Evolutionary conservation across 1,140 invertebrate species (phyloP).

Genomic region (Drosophila nigrodunni): DNA sequence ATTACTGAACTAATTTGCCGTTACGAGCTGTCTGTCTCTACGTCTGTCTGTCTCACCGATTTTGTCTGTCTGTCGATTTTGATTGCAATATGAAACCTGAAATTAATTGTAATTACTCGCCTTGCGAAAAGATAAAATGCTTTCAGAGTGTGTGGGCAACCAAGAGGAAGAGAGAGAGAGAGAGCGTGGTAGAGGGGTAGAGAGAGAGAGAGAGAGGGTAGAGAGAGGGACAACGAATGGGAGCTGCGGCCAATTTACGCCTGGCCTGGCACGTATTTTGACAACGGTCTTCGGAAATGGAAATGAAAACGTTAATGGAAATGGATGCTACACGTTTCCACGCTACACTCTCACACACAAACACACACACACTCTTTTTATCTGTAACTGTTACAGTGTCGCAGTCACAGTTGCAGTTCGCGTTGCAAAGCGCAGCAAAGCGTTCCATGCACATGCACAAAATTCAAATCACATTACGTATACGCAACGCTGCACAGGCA

Average conservation of each 20-base stretch:
- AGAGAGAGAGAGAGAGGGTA: not conserved
- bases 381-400: conserved; percentile 1
- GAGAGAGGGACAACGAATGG: not conserved
- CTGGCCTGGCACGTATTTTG: conserved; percentile 57
- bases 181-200: no score
- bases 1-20: conserved; percentile 59
- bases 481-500: conserved; percentile 67
- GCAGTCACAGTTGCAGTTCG: conserved; percentile 2
- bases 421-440: conserved; percentile 43
- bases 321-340: conserved; percentile 23
- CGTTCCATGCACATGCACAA: conserved; percentile 72
- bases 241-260: conserved; percentile 43
- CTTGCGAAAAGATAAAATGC: conserved; percentile 49
- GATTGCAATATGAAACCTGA: conserved; percentile 76
- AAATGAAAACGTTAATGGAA: conserved; percentile 41
- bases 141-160: conserved; percentile 17
- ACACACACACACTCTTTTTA: not conserved
- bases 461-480: conserved; percentile 79
- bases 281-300: conserved; percentile 31
- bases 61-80: conserved; percentile 54
- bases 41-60: not conserved
- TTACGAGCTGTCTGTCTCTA: not conserved
- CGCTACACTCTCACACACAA: not conserved
- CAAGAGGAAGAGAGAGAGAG: not conserved
- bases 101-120: conserved; percentile 74